phyloP scores from a whole-genome alignment of 2,113 vertebrate species.

The Sylvietta virens region DNA sequence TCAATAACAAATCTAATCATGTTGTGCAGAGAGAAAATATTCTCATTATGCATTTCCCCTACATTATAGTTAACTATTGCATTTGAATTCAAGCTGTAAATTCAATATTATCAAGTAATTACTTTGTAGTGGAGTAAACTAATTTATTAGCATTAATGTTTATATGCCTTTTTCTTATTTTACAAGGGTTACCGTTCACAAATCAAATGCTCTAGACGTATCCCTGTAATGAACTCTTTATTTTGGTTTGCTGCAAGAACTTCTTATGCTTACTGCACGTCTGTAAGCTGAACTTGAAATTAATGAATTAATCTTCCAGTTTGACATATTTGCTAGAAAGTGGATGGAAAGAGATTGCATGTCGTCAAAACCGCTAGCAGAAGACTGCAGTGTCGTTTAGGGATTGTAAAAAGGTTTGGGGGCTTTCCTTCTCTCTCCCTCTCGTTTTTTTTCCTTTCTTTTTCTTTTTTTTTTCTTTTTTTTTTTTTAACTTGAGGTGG shows the following conservation, averaged over 20 bases:
- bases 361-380: conserved; percentile 46
- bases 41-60: conserved; percentile 73
- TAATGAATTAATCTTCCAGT: conserved; percentile 65
- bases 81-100: conserved; percentile 73
- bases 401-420: conserved; percentile 47
- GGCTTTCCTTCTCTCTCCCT: not conserved
- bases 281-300: conserved; percentile 70
- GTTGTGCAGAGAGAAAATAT: conserved; percentile 65
- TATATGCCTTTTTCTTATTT: conserved; percentile 70
- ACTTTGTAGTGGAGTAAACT: conserved; percentile 74
- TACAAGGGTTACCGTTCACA: conserved; percentile 72
- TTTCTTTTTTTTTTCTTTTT: not conserved
- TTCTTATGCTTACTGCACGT: conserved; percentile 53
- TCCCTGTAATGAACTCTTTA: conserved; percentile 77
- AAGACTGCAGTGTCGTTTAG: conserved; percentile 42
- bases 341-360: conserved; percentile 49
- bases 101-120: conserved; percentile 78
- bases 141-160: conserved; percentile 81
- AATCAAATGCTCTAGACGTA: conserved; percentile 73
- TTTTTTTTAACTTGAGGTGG: not conserved
- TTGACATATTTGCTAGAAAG: conserved; percentile 67
- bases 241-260: conserved; percentile 71
- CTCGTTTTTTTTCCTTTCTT: accelerated
- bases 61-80: conserved; percentile 63
- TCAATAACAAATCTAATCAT: conserved; percentile 79